These are phyloP conservation scores for Potamarius usumacintae DNA, from an alignment of 2,113 vertebrate genomes.

Conservation along the genomic window DNA sequence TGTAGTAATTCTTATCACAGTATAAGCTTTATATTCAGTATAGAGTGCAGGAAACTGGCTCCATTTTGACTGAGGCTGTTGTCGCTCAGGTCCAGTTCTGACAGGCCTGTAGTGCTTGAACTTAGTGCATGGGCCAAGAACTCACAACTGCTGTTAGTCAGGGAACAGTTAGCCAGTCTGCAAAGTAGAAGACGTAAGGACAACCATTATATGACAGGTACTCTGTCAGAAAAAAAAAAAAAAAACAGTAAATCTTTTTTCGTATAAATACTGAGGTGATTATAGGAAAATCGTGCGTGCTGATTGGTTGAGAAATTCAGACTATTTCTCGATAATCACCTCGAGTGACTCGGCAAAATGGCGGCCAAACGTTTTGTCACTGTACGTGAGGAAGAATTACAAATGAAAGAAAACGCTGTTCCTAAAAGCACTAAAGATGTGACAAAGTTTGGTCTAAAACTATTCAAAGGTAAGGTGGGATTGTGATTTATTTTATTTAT, in stretches of 20 bases:
- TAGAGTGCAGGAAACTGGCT: conserved; percentile 23
- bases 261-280: no score
- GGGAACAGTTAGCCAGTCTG: conserved; percentile 39
- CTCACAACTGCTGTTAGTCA: conserved; percentile 31
- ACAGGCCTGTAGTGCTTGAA: not conserved
- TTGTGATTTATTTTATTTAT: no score
- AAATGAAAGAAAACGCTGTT: no score
- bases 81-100: conserved; percentile 36
- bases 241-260: not conserved
- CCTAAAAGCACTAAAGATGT: no score
- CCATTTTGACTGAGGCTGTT: conserved; percentile 12
- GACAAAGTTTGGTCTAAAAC: no score
- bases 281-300: no score
- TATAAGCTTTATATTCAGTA: conserved; percentile 29
- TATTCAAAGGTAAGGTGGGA: no score
- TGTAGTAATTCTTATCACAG: not conserved
- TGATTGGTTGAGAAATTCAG: no score
- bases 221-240: not conserved
- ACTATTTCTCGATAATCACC: no score
- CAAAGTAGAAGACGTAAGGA: not conserved
- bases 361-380: no score
- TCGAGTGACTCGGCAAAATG: no score
- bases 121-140: conserved; percentile 29
- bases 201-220: not conserved
- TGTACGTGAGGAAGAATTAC: no score